Conservation (phyloP, 2,113 vertebrate genomes). For the Drymodes brunneopygia region DNA sequence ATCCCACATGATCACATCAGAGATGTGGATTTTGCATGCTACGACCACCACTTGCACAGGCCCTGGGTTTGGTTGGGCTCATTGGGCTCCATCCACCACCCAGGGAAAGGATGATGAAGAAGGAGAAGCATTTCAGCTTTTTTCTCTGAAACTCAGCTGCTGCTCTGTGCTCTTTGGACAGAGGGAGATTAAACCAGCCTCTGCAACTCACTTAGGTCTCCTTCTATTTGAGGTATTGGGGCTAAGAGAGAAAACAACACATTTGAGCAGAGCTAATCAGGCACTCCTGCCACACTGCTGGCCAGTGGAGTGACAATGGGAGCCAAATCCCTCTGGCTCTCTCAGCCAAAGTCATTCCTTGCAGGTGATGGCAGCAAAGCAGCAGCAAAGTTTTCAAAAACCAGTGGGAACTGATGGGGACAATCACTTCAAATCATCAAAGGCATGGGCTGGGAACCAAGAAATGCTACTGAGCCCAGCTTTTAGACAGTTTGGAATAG, state of each 20-base stretch:
- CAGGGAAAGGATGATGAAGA: not conserved
- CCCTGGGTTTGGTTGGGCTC: not conserved
- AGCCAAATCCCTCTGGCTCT: not conserved
- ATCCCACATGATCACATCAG: not conserved
- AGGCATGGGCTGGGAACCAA: not conserved
- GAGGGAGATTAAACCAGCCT: not conserved
- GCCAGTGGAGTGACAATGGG: not conserved
- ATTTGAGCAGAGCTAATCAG: not conserved
- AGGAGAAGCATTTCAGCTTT: not conserved
- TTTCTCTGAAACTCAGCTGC: not conserved
- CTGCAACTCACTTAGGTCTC: not conserved
- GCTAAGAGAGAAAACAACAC: not conserved
- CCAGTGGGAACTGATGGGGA: not conserved
- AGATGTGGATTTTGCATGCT: not conserved
- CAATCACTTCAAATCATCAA: not conserved
- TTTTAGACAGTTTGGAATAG: not conserved
- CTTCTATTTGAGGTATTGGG: not conserved
- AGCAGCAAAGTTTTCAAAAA: not conserved
- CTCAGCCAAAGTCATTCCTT: not conserved
- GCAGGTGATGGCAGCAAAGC: not conserved
- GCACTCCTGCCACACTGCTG: not conserved
- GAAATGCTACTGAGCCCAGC: not conserved
- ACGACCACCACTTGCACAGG: accelerated
- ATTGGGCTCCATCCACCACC: not conserved
- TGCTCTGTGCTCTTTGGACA: not conserved